Conservation (phyloP, 2,888 invertebrate genomes). For the Zelleria hepariella region DNA sequence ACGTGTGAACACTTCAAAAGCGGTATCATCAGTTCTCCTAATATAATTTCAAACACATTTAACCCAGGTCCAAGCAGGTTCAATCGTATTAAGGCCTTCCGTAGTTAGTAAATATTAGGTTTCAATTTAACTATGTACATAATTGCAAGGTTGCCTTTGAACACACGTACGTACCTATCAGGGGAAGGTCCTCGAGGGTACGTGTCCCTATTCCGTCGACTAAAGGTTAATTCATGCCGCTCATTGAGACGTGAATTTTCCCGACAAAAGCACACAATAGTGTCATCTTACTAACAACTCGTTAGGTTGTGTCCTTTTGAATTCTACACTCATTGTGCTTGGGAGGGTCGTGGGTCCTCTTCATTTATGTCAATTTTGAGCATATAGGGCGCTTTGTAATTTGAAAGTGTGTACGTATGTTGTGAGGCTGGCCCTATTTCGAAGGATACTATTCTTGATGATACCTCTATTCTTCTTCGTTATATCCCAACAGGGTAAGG, state of each 20-base stretch:
- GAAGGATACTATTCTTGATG: too few relatives aligned
- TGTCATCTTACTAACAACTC: constrained; percentile 64
- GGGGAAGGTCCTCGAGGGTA: constrained; percentile 18
- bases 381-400: background rate
- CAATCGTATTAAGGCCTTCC: background rate
- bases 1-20: background rate
- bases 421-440: too few relatives aligned
- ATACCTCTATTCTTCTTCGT: background rate
- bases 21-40: background rate
- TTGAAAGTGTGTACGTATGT: background rate
- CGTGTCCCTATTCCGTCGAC: too few relatives aligned
- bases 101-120: background rate
- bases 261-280: constrained; percentile 52
- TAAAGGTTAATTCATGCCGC: constrained; percentile 24
- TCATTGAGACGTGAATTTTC: constrained; percentile 57
- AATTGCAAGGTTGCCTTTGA: background rate
- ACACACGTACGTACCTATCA: constrained; percentile 8
- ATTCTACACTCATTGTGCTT: constrained; percentile 48
- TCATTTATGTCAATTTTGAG: background rate
- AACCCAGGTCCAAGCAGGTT: background rate
- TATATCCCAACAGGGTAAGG: background rate
- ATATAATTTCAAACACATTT: background rate
- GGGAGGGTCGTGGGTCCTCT: background rate
- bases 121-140: background rate
- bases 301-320: constrained; percentile 53